phyloP scores from a whole-genome alignment of 2,888 invertebrate species.

The Lacanobia oleracea region DNA sequence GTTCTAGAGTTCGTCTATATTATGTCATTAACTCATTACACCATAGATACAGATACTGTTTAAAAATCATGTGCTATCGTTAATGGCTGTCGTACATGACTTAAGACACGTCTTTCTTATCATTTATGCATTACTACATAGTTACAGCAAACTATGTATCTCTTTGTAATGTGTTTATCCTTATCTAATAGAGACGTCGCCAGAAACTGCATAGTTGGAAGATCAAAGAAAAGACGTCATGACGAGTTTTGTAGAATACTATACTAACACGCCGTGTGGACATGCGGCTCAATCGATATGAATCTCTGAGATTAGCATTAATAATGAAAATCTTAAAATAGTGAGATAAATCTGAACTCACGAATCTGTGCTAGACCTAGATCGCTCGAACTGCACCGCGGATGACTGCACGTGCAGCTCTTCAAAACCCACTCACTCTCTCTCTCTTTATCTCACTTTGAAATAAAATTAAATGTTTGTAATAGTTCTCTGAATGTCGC shows the following conservation, averaged over 20 bases:
- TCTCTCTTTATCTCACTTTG: no score
- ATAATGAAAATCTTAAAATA: background rate
- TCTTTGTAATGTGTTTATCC: constrained; percentile 1
- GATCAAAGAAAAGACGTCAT: background rate
- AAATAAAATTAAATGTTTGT: background rate
- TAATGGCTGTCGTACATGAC: constrained; percentile 54
- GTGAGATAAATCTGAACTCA: background rate
- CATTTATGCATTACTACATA: constrained; percentile 49
- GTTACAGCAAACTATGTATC: constrained; percentile 19
- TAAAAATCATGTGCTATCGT: constrained; percentile 21
- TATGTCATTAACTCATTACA: background rate
- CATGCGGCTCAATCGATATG: background rate
- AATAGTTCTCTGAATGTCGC: background rate
- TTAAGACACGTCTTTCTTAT: constrained; percentile 59
- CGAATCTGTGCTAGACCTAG: background rate
- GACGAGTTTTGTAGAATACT: background rate
- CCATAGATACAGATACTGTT: constrained; percentile 2
- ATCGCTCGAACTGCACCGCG: background rate
- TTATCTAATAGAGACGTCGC: background rate
- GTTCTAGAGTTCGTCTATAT: background rate
- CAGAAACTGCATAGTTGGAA: background rate
- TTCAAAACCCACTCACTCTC: no score
- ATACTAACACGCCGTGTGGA: background rate
- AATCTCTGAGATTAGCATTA: background rate
- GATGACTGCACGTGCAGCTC: no score